phyloP scores from a whole-genome alignment of 1,140 invertebrate species.

The Diorhabda carinulata region DNA sequence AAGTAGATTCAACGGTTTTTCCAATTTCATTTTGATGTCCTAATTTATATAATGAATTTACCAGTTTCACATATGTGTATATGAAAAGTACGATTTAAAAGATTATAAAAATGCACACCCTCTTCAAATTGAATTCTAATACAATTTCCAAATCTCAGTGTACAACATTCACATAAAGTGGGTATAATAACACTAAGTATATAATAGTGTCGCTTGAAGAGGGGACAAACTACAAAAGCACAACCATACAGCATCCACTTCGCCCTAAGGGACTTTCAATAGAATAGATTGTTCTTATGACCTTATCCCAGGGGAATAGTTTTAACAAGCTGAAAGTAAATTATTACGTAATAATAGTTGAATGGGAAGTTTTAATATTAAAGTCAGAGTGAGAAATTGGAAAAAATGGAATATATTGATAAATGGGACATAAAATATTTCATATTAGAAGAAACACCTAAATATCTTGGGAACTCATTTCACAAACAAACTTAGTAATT shows the following conservation, averaged over 20 bases:
- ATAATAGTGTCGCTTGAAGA: not conserved
- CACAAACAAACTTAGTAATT: too few relatives aligned
- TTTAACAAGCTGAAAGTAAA: conserved; percentile 9
- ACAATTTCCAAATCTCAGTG: conserved; percentile 8
- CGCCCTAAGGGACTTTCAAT: conserved; percentile 14
- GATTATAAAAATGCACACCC: conserved; percentile 7
- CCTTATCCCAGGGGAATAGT: conserved; percentile 11
- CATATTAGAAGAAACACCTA: too few relatives aligned
- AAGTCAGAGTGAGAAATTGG: not conserved
- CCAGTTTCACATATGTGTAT: too few relatives aligned
- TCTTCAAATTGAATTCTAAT: not conserved
- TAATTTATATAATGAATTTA: too few relatives aligned
- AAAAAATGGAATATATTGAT: not conserved
- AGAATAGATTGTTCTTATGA: conserved; percentile 18
- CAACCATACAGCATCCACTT: conserved; percentile 11
- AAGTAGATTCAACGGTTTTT: too few relatives aligned
- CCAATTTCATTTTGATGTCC: too few relatives aligned
- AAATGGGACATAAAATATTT: too few relatives aligned
- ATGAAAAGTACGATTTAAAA: too few relatives aligned
- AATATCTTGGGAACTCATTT: too few relatives aligned
- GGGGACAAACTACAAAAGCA: conserved; percentile 13
- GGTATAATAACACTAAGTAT: conserved; percentile 11
- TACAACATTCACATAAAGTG: not conserved
- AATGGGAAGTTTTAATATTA: not conserved
- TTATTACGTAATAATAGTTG: conserved; percentile 11